Conservation (phyloP, 2,113 vertebrate genomes). For the Solea senegalensis region DNA sequence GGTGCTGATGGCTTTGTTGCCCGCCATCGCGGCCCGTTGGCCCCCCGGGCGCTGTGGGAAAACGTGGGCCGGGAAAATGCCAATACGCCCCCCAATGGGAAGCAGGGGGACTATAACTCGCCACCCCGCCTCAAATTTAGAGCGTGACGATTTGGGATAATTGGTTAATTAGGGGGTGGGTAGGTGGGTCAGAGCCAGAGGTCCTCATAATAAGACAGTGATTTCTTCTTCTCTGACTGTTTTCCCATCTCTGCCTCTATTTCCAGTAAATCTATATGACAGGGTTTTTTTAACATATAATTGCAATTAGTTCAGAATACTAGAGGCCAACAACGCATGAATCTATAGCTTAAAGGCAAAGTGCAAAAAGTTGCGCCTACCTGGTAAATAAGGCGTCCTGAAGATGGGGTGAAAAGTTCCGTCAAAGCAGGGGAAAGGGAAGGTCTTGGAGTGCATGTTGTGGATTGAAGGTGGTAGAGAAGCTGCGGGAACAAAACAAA, state of each 20-base stretch:
- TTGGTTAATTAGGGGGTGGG: slow-evolving; percentile 89
- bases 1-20: slow-evolving; percentile 89
- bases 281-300: slow-evolving; percentile 49
- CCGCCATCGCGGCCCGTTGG: slow-evolving; percentile 77
- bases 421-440: slow-evolving; percentile 92
- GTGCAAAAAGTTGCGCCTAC: slow-evolving; percentile 75
- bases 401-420: slow-evolving; percentile 93
- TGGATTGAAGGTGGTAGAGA: slow-evolving; percentile 81
- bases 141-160: slow-evolving; percentile 93
- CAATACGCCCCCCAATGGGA: slow-evolving; percentile 82
- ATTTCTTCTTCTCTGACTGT: slow-evolving; percentile 81
- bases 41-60: slow-evolving; percentile 86
- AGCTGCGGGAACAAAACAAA: slow-evolving; percentile 71
- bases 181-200: slow-evolving; percentile 78
- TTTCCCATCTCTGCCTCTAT: slow-evolving; percentile 36
- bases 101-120: slow-evolving; percentile 68
- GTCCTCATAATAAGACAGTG: slow-evolving; percentile 90
- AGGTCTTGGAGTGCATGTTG: slow-evolving; percentile 87
- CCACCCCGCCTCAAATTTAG: slow-evolving; percentile 84
- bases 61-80: slow-evolving; percentile 80
- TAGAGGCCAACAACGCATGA: neutral
- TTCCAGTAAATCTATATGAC: slow-evolving; percentile 32
- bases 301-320: slow-evolving; percentile 42
- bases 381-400: slow-evolving; percentile 94
- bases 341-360: neutral